A percentile compares a stretch with the other conserved stretches of the same genome.
Evolutionary conservation across 2,113 vertebrate species (phyloP).

Genomic region (Brienomyrus longianalis): DNA sequence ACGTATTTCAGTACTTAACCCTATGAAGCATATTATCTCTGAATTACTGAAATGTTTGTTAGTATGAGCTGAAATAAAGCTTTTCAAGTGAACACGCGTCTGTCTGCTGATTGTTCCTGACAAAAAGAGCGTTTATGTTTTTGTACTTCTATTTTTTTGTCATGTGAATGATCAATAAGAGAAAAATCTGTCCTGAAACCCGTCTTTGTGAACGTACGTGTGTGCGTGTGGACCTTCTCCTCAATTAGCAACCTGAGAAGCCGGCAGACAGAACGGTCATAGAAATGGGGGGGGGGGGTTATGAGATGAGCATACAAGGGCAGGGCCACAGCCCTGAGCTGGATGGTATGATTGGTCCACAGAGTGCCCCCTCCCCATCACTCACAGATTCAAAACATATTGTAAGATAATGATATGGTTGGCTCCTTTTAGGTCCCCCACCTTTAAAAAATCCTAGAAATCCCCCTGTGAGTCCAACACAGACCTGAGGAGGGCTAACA

Average conservation of each 20-base stretch:
- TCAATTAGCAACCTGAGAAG: background rate
- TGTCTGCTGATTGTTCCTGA: background rate
- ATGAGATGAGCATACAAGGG: background rate
- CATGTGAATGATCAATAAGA: background rate
- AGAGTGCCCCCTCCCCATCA: background rate
- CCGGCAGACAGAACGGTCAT: background rate
- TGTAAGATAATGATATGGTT: background rate
- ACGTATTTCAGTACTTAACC: background rate
- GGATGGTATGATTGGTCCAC: background rate
- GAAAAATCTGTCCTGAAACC: background rate
- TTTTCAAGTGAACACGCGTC: background rate
- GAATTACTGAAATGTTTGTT: slow-evolving; percentile 1
- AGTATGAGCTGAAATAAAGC: slow-evolving; percentile 11
- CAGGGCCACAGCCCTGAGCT: background rate
- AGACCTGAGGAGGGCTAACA: background rate
- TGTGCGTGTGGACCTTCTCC: background rate
- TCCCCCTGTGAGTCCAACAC: background rate
- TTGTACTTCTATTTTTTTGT: background rate
- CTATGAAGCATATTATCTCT: slow-evolving; percentile 1
- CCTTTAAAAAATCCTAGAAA: background rate
- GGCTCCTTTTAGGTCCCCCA: background rate
- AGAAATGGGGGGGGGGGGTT: background rate
- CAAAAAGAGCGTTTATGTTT: background rate
- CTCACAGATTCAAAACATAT: background rate
- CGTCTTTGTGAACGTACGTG: background rate